phyloP scores from a whole-genome alignment of 2,888 invertebrate genomes.

The Eristalinus sepulchralis region DNA sequence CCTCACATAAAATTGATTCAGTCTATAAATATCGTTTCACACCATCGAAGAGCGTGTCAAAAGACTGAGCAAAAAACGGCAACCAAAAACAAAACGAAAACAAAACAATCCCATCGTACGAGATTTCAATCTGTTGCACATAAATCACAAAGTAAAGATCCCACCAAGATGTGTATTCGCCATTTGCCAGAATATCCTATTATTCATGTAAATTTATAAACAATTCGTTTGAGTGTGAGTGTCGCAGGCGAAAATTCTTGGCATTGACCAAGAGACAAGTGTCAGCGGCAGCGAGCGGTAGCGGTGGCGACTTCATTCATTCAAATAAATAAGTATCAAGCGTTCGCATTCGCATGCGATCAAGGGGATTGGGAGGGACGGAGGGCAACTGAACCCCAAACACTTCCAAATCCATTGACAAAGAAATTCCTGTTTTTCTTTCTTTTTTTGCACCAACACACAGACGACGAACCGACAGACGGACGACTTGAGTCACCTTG shows the following conservation, averaged over 20 bases:
- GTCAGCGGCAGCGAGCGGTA: conserved; percentile 20
- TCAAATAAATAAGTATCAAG: conserved; percentile 31
- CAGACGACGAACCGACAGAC: not conserved
- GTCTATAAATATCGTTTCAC: not conserved
- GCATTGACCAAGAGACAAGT: conserved; percentile 67
- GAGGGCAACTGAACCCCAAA: not conserved
- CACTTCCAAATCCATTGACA: conserved; percentile 36
- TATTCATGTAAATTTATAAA: conserved; percentile 59
- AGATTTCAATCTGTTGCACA: conserved; percentile 69
- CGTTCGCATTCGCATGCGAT: conserved; percentile 37
- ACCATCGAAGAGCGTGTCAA: not conserved
- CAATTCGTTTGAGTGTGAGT: conserved; percentile 11
- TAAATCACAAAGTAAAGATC: conserved; percentile 64
- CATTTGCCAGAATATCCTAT: conserved; percentile 56
- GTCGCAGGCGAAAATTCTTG: conserved; percentile 60
- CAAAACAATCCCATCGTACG: conserved; percentile 20
- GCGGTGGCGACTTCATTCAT: conserved; percentile 43
- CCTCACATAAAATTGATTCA: not conserved
- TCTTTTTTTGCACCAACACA: not conserved
- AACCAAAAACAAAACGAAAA: not conserved
- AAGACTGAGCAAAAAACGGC: not conserved
- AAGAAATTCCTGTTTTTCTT: conserved; percentile 27
- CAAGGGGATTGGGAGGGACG: conserved; percentile 6
- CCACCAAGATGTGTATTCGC: conserved; percentile 53
- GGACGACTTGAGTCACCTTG: conserved; percentile 39